phyloP scores from a whole-genome alignment of 2,888 invertebrate species.

The Drosophila mettleri region DNA sequence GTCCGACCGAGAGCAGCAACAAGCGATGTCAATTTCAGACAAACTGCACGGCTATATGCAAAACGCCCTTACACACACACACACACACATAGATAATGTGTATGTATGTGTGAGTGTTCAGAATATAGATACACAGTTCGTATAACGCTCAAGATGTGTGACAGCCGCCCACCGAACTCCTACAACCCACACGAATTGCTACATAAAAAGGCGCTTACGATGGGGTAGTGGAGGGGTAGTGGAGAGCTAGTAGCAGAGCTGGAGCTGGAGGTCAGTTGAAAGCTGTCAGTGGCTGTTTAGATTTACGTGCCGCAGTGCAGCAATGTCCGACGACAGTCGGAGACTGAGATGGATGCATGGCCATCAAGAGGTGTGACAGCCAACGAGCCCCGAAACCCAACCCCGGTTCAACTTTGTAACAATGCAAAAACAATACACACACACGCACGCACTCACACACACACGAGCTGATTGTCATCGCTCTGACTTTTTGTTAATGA shows the following conservation, averaged over 20 bases:
- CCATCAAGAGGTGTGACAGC: conserved; percentile 64
- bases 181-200: conserved; percentile 16
- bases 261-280: conserved; percentile 53
- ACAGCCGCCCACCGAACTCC: conserved; percentile 47
- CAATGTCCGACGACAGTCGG: conserved; percentile 50
- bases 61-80: conserved; percentile 26
- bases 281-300: conserved; percentile 80
- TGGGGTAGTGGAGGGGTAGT: conserved; percentile 2
- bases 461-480: conserved; percentile 66
- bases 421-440: conserved; percentile 65
- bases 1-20: conserved; percentile 39
- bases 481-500: conserved; percentile 81
- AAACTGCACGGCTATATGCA: conserved; percentile 66
- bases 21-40: conserved; percentile 79
- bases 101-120: conserved; percentile 44
- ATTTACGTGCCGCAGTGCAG: conserved; percentile 80
- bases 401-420: conserved; percentile 68
- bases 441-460: conserved; percentile 34
- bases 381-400: conserved; percentile 13
- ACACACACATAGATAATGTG: conserved; percentile 29
- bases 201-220: conserved; percentile 66
- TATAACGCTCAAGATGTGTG: conserved; percentile 63
- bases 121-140: conserved; percentile 45
- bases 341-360: conserved; percentile 31
- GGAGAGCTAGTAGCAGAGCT: conserved; percentile 1